A percentile compares a stretch with the other conserved stretches of the same genome.
Conservation (phyloP, 2,888 invertebrate genomes). For the Tenodera sinensis region DNA sequence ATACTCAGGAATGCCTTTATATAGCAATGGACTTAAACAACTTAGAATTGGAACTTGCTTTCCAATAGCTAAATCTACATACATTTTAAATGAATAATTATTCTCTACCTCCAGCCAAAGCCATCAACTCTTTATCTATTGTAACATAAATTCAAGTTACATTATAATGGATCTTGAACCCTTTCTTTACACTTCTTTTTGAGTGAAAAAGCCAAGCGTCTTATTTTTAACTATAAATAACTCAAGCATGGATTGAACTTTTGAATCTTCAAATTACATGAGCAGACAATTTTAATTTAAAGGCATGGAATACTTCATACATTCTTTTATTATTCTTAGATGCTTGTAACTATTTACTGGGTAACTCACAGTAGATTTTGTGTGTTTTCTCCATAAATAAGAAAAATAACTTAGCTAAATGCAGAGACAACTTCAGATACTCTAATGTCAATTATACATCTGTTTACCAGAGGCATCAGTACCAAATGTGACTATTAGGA, state of each 20-base stretch:
- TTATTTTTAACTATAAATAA: background rate
- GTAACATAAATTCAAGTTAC: too few species aligned
- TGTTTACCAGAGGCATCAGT: background rate
- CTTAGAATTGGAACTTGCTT: too few species aligned
- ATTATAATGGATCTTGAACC: too few species aligned
- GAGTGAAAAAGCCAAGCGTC: background rate
- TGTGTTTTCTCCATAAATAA: background rate
- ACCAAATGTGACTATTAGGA: background rate
- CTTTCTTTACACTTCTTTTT: background rate
- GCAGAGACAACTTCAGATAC: background rate
- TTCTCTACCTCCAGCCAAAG: too few species aligned
- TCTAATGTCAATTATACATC: background rate
- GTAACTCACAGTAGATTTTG: background rate
- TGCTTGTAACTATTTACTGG: background rate
- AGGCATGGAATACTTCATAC: background rate
- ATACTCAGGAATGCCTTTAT: too few species aligned
- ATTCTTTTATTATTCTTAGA: background rate
- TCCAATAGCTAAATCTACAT: too few species aligned
- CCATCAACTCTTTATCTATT: too few species aligned
- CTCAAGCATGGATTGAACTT: background rate
- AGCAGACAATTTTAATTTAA: background rate
- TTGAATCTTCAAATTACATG: background rate
- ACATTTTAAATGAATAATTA: too few species aligned
- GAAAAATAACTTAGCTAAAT: background rate
- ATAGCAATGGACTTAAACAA: too few species aligned